Base-by-base conservation (phyloP, 2,113 vertebrate genomes). In the Mesocricetus auratus region DNA sequence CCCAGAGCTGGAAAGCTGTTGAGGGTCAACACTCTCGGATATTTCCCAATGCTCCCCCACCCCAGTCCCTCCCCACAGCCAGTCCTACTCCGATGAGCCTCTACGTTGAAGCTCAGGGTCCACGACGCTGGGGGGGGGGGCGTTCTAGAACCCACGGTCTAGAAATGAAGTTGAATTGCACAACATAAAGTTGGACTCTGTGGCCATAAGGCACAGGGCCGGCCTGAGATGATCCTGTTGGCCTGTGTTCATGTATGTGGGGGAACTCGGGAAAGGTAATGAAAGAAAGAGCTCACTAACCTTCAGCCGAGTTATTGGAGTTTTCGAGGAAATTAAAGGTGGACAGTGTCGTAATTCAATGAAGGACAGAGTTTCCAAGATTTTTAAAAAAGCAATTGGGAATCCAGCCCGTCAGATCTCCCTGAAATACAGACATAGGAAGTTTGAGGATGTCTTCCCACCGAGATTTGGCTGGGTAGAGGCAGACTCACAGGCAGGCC, bases 221-320 rank as follows among this genome's bases (percentile, higher is more conserved):
- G 74, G 71, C 95, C 68, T 71, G n/a, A 56, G 68, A 81, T 69
- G 33, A 95, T 86, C 12, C 33, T 24, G 33, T 85, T 79, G 96
- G 83, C 79, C 87, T 86, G 42, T 77, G 29, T 86, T 86, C 95
- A 89, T 90, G 53, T 58, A 66, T 19, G n/a, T 79, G 91, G 79
- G 60, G 91, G 68, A 94, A 93, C 42, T 93, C 10, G 0, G 42
- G 74, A 71, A 39, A 53, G 82, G 47, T 64, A 62, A 53, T 47
- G 75, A 93, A 94, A 90, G 73, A 94, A 56, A 45, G 89, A 97
- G 73, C 97, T 96, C 97, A 98, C 99, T 95, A 99, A 99, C 99
- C 99, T 99, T 99, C 99, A 98, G 99, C 98, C 98, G 99, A 98
- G 98, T 98, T 97, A 99, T 98, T 98, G 99, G 98, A 95, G 98